A percentile compares a stretch with the other conserved stretches of the same genome.
Evolutionary conservation across 2,888 invertebrate genomes (phyloP).

Genomic region (Pandemis heparana): DNA sequence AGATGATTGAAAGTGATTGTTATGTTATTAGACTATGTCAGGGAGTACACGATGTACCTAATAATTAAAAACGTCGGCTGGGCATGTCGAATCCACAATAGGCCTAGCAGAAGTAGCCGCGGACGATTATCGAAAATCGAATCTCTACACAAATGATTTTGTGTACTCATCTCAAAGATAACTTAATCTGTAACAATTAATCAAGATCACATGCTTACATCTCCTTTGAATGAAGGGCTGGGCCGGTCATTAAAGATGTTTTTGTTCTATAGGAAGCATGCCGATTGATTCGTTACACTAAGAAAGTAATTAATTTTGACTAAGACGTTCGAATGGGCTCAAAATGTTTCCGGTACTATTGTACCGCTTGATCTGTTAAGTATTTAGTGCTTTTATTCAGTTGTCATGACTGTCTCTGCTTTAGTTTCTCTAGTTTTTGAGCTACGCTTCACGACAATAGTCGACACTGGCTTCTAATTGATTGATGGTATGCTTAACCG

Average conservation of each 20-base stretch:
- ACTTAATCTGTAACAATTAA: slow-evolving; percentile 25
- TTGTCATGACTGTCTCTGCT: slow-evolving; percentile 7
- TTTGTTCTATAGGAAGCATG: slow-evolving; percentile 16
- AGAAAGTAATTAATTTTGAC: slow-evolving; percentile 23
- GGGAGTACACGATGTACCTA: too few relatives aligned
- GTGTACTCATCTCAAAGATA: slow-evolving; percentile 3
- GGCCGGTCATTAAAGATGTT: slow-evolving; percentile 3
- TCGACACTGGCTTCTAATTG: background rate
- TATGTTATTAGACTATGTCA: too few relatives aligned
- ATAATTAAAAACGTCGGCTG: background rate
- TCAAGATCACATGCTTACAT: slow-evolving; percentile 20
- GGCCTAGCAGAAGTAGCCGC: background rate
- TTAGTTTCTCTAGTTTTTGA: background rate
- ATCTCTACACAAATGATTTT: slow-evolving; percentile 7
- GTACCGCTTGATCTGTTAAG: background rate
- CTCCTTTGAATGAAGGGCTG: slow-evolving; percentile 17
- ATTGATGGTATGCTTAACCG: background rate
- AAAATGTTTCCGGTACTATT: slow-evolving; percentile 7
- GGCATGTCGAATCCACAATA: background rate
- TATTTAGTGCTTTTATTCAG: slow-evolving; percentile 9
- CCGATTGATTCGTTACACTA: slow-evolving; percentile 18
- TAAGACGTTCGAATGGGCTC: background rate
- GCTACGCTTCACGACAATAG: background rate
- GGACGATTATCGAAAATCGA: slow-evolving; percentile 19
- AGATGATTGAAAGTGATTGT: too few relatives aligned